Evolutionary conservation across 2,113 vertebrate species (phyloP).

Genomic region (Percopsis transmontana): DNA sequence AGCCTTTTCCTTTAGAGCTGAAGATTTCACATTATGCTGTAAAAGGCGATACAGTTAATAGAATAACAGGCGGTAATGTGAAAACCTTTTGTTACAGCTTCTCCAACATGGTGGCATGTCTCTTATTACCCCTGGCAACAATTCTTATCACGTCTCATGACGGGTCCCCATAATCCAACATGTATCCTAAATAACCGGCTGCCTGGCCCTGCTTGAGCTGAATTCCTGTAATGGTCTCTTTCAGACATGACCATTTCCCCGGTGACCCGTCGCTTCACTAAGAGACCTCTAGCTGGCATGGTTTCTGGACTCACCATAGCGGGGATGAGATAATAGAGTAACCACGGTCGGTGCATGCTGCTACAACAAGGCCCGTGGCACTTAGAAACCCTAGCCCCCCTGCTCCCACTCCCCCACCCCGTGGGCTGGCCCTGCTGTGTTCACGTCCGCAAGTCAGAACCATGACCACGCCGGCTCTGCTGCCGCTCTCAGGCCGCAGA

Average conservation of each 20-base stretch:
- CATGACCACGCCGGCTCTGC: conserved; percentile 94
- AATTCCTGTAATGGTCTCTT: conserved; percentile 7
- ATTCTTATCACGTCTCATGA: rapidly evolving
- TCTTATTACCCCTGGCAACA: not conserved
- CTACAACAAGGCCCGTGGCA: conserved; percentile 61
- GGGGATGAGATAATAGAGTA: conserved; percentile 78
- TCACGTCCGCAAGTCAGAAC: conserved; percentile 34
- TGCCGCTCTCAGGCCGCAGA: conserved; percentile 94
- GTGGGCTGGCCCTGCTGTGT: conserved; percentile 2
- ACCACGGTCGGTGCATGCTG: conserved; percentile 46
- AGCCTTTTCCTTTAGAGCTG: not conserved
- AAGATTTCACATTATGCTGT: no score
- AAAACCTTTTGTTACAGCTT: not conserved
- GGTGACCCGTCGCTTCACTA: conserved; percentile 37
- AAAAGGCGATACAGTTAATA: not conserved
- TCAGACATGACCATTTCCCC: conserved; percentile 66
- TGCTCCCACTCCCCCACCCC: conserved; percentile 10
- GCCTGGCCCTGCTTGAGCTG: not conserved
- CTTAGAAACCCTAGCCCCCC: conserved; percentile 38
- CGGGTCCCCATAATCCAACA: not conserved
- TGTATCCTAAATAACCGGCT: not conserved
- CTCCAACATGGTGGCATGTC: not conserved
- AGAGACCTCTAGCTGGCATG: conserved; percentile 37
- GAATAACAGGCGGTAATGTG: not conserved
- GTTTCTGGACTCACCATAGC: conserved; percentile 42